These are phyloP conservation scores for Dusona sp. DNA, from an alignment of 2,888 invertebrate species.

Conservation along the genomic window DNA sequence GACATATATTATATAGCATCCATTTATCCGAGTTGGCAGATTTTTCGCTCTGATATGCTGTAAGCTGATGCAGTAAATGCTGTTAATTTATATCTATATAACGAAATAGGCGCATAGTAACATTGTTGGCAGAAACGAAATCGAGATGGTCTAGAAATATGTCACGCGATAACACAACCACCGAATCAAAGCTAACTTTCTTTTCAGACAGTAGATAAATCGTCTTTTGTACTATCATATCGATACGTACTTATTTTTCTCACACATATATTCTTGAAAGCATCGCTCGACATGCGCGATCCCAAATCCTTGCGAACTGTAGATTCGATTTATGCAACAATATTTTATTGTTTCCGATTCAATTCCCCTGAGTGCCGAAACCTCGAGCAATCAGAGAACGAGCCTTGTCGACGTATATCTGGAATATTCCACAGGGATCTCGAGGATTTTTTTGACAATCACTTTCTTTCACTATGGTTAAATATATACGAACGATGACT, in stretches of 20 bases:
- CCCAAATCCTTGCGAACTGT: not conserved
- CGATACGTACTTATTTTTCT: not conserved
- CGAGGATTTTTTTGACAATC: not conserved
- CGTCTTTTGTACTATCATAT: conserved; percentile 19
- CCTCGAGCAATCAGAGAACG: conserved; percentile 27
- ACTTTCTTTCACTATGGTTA: not conserved
- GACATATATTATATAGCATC: not conserved
- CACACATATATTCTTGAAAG: conserved; percentile 25
- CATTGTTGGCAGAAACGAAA: conserved; percentile 30
- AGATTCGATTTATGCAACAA: conserved; percentile 41
- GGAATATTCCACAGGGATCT: not conserved
- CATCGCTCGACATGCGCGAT: not conserved
- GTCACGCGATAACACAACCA: conserved; percentile 39
- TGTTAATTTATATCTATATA: conserved; percentile 1
- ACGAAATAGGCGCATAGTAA: not conserved
- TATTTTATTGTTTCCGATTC: conserved; percentile 58
- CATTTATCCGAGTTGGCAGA: conserved; percentile 51
- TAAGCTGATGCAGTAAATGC: conserved; percentile 39
- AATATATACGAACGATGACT: not conserved
- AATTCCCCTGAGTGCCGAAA: conserved; percentile 61
- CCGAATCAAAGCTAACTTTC: conserved; percentile 35
- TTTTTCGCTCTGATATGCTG: conserved; percentile 42
- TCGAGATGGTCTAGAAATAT: conserved; percentile 53
- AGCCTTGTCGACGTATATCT: not conserved
- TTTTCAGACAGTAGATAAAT: conserved; percentile 38